Conservation (phyloP, 2,888 invertebrate genomes). For the Cheilosia impressa region DNA sequence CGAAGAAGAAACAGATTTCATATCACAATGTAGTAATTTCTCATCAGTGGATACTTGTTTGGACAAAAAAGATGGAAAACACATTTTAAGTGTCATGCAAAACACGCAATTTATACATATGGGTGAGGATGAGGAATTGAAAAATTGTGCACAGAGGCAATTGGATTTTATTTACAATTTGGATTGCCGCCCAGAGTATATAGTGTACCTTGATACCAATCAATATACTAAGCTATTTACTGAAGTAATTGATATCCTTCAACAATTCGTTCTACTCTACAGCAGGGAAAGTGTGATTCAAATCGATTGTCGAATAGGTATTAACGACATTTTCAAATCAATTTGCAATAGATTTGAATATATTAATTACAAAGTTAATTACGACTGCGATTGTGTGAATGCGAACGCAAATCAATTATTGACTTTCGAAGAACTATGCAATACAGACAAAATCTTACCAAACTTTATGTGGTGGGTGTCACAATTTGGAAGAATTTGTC, state of each 20-base stretch:
- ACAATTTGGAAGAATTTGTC: slow-evolving; percentile 83
- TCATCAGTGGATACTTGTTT: background rate
- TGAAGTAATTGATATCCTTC: slow-evolving; percentile 15
- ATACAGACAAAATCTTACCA: slow-evolving; percentile 25
- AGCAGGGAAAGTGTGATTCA: slow-evolving; percentile 38
- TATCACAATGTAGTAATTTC: background rate
- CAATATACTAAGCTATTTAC: slow-evolving; percentile 6
- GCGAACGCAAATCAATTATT: background rate
- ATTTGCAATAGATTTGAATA: slow-evolving; percentile 46
- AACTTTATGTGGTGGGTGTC: slow-evolving; percentile 48
- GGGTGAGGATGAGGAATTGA: background rate
- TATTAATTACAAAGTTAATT: slow-evolving; percentile 51
- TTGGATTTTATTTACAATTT: slow-evolving; percentile 37
- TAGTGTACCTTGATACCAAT: slow-evolving; percentile 36
- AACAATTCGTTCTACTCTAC: slow-evolving; percentile 37
- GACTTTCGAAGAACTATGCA: slow-evolving; percentile 75
- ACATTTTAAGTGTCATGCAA: background rate
- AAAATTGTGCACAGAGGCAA: slow-evolving; percentile 26
- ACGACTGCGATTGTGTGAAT: slow-evolving; percentile 24
- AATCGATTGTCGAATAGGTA: slow-evolving; percentile 41
- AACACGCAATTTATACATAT: background rate
- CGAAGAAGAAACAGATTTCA: background rate
- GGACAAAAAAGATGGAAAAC: background rate
- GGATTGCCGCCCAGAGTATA: slow-evolving; percentile 23
- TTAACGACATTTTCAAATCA: background rate